Evolutionary conservation across 2,888 invertebrate species (phyloP).

Genomic region (Cryptocephalus moraei): DNA sequence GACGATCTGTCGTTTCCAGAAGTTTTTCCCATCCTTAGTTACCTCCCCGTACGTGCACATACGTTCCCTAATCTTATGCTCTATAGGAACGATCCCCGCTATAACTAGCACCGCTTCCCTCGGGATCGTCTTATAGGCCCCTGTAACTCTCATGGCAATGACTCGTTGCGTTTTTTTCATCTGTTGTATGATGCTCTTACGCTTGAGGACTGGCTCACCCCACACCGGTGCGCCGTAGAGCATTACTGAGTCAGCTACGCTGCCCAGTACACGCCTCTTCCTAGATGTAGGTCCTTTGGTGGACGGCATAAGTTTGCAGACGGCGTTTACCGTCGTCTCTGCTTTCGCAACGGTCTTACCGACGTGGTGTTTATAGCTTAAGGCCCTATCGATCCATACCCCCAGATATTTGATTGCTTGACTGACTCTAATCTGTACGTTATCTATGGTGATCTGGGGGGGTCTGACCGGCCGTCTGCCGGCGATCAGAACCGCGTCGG

Average conservation of each 20-base stretch:
- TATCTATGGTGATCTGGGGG: too few species aligned
- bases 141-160: too few species aligned
- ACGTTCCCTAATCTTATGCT: too few species aligned
- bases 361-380: constrained; percentile 13
- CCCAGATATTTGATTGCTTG: constrained; percentile 16
- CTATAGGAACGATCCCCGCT: too few species aligned
- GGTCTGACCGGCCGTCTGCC: neutral
- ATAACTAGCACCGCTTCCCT: too few species aligned
- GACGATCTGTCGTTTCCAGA: too few species aligned
- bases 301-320: constrained; percentile 16
- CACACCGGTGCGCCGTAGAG: constrained; percentile 8
- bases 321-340: constrained; percentile 4
- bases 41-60: too few species aligned
- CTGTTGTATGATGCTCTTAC: too few species aligned
- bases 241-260: constrained; percentile 4
- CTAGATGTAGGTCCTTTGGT: constrained; percentile 1
- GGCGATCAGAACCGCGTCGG: constrained; percentile 1
- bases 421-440: neutral
- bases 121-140: too few species aligned
- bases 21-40: too few species aligned
- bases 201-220: neutral
- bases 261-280: constrained; percentile 3
- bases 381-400: constrained; percentile 9
- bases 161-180: too few species aligned
- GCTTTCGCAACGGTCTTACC: constrained; percentile 9